These are phyloP conservation scores for Hippocampus kuda DNA, from an alignment of 2,797 vertebrate genomes.

Conservation along the genomic window DNA sequence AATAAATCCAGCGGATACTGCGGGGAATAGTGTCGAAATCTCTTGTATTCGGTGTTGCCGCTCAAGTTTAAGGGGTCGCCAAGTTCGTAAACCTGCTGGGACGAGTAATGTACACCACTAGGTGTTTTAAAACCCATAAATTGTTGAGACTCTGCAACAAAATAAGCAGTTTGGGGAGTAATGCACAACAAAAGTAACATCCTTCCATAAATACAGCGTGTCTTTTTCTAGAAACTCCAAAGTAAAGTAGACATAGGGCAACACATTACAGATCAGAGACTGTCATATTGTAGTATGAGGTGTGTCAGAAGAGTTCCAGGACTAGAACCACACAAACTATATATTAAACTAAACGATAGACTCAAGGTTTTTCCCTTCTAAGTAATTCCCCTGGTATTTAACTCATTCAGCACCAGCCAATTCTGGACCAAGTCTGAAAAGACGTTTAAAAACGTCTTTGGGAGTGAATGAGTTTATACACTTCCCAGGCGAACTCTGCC, in stretches of 20 bases:
- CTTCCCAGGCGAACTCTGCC: no score
- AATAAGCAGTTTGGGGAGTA: neutral
- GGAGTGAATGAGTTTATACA: no score
- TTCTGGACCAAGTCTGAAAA: no score
- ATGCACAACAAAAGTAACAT: neutral
- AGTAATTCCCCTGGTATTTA: neutral
- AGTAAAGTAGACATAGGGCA: neutral
- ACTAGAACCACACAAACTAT: neutral
- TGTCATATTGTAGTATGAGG: neutral
- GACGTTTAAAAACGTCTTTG: no score
- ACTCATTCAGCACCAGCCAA: no score
- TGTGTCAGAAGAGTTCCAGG: neutral
- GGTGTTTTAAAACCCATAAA: slow-evolving; percentile 1
- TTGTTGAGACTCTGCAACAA: neutral
- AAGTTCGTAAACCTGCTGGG: slow-evolving; percentile 6
- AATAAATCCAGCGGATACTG: slow-evolving; percentile 1
- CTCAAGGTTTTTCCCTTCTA: neutral
- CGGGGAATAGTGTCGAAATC: slow-evolving; percentile 1
- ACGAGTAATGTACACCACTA: neutral
- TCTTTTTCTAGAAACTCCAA: neutral
- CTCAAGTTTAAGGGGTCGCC: slow-evolving; percentile 4
- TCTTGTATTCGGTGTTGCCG: neutral
- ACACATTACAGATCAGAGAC: neutral
- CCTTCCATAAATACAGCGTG: neutral
- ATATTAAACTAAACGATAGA: neutral